A percentile compares a stretch with the other conserved stretches of the same genome.
Conservation (phyloP, 2,888 invertebrate genomes). For the Periphyllus acericola region DNA sequence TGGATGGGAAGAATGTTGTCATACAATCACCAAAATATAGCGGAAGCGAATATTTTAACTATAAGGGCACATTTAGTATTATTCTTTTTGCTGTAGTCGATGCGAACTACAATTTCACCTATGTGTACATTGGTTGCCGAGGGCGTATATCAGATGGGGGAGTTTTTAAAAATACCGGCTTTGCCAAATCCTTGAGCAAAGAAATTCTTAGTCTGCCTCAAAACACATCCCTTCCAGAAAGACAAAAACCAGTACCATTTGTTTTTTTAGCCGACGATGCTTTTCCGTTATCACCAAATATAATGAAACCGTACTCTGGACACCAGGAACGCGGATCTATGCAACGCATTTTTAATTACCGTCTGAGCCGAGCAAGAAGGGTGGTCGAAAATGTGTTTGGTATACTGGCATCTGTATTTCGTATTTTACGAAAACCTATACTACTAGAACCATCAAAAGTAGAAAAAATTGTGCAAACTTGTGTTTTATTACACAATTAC, state of each 20-base stretch:
- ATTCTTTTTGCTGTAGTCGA: constrained; percentile 63
- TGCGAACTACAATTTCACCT: too few species aligned
- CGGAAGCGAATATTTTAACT: constrained; percentile 63
- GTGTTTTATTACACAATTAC: constrained; percentile 40
- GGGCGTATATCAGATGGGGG: too few species aligned
- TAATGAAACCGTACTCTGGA: constrained; percentile 40
- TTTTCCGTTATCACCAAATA: constrained; percentile 39
- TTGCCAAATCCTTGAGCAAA: constrained; percentile 42
- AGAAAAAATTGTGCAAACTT: constrained; percentile 32
- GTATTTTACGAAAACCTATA: constrained; percentile 36
- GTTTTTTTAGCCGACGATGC: constrained; percentile 36
- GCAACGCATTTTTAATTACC: constrained; percentile 20
- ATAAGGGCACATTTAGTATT: constrained; percentile 63
- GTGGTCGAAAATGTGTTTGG: too few species aligned
- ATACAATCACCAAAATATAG: too few species aligned
- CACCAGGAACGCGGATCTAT: constrained; percentile 25
- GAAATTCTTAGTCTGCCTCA: constrained; percentile 23
- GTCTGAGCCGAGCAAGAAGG: not conserved
- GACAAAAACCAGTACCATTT: constrained; percentile 27
- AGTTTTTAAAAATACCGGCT: constrained; percentile 54
- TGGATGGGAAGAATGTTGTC: too few species aligned
- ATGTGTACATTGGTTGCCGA: too few species aligned
- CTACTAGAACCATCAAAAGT: constrained; percentile 33
- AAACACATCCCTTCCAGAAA: constrained; percentile 26
- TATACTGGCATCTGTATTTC: constrained; percentile 33